phyloP scores from a whole-genome alignment of 2,113 vertebrate genomes.

The Aramus guarauna region DNA sequence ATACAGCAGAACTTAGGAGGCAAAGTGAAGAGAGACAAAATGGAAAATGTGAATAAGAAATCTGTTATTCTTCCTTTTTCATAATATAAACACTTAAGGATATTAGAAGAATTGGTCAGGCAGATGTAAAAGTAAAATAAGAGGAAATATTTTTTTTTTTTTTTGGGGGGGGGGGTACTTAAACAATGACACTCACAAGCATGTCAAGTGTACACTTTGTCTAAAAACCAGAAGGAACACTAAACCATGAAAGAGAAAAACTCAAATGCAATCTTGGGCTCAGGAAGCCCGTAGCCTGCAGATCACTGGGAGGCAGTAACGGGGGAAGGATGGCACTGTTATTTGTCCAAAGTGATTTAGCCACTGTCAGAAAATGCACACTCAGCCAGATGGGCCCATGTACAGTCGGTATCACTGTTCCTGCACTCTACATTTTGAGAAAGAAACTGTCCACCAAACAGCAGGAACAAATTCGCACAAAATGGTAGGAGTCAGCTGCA shows the following conservation, averaged over 20 bases:
- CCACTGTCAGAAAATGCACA: background rate
- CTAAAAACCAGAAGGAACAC: background rate
- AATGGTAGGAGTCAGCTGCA: background rate
- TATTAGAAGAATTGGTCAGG: background rate
- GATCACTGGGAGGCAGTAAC: background rate
- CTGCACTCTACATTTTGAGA: background rate
- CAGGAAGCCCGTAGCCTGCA: background rate
- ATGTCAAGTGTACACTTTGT: background rate
- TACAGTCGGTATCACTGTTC: background rate
- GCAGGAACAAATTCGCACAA: background rate
- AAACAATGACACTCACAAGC: background rate
- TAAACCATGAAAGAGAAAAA: background rate
- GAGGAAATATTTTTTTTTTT: background rate
- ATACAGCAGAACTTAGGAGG: background rate
- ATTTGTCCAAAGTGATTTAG: background rate
- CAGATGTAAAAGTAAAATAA: background rate
- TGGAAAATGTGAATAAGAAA: background rate
- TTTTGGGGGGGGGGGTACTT: accelerated
- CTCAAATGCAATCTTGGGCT: background rate
- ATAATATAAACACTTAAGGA: background rate
- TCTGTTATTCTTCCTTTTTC: background rate
- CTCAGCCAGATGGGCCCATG: background rate
- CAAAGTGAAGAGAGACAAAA: background rate
- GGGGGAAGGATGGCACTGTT: background rate
- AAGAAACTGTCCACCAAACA: background rate